Evolutionary conservation across 2,888 invertebrate species (phyloP).

Genomic region (Drosophila mimica): DNA sequence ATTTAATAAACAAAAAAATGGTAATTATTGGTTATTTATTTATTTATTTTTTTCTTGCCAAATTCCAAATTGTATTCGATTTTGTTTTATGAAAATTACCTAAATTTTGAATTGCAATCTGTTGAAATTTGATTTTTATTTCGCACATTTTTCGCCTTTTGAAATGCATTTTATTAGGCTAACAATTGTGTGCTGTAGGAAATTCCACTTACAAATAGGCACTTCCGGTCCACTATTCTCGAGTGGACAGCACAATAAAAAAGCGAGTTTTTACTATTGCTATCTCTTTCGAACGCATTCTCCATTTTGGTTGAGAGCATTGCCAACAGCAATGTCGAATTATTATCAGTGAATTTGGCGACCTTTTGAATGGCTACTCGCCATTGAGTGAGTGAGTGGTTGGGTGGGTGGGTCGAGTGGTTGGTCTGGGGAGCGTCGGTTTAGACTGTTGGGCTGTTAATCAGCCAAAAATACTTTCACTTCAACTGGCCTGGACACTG

Average conservation of each 20-base stretch:
- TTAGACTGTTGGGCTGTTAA: slow-evolving; percentile 52
- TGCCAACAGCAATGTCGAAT: slow-evolving; percentile 60
- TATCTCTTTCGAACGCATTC: slow-evolving; percentile 25
- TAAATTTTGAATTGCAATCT: neutral
- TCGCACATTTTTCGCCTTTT: neutral
- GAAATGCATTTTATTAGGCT: slow-evolving; percentile 28
- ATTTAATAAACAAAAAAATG: too few relatives aligned
- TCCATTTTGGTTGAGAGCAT: slow-evolving; percentile 40
- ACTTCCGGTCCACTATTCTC: slow-evolving; percentile 59
- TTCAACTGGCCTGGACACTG: slow-evolving; percentile 43
- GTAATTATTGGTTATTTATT: too few relatives aligned
- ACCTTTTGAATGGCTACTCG: slow-evolving; percentile 58
- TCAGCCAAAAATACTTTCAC: slow-evolving; percentile 76
- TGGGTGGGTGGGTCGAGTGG: slow-evolving; percentile 10
- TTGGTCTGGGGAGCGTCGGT: neutral
- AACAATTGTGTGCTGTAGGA: slow-evolving; percentile 46
- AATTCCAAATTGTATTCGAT: neutral
- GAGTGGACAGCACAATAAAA: slow-evolving; percentile 20
- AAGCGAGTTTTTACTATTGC: slow-evolving; percentile 10
- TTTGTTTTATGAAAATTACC: neutral
- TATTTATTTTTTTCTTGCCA: too few relatives aligned
- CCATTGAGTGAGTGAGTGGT: slow-evolving; percentile 20
- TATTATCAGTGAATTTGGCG: slow-evolving; percentile 77
- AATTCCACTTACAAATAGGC: slow-evolving; percentile 54
- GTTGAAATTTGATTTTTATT: neutral